Evolutionary conservation across 2,888 invertebrate genomes (phyloP), one percentile per base, ranked within the genome.

Genomic region (Idaea biselata): DNA sequence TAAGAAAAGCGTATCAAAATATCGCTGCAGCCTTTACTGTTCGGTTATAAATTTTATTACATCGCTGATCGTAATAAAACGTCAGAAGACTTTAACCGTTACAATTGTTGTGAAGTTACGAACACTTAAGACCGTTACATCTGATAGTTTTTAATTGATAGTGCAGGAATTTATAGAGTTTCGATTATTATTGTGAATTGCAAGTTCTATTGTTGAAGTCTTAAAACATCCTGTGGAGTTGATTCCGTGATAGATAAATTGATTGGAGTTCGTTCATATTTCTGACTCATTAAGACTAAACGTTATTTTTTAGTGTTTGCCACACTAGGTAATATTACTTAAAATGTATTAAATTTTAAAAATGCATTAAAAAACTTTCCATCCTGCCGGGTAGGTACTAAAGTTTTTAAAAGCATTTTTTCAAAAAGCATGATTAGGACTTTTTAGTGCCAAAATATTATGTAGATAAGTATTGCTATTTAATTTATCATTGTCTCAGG

Each of bases 81-180:
- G 62, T 58, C 63, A 62, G 59, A 71, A 71, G 62, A 67, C 60
- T 73, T 77, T 65, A 75, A 76, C 79, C 75, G 80, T 76, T 79
- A 74, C 58, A 44, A 7, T 44, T 44, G 11, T 44, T 11, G 44
- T 44, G 55, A 60, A 66, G 58, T 66, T 70, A 67, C 68, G 67
- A 68, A 72, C 65, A 71, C 68, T 44, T 44, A 11, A 65, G 62
- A 67, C 72, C 68, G 62, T 67, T 67, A 63, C 65, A 70, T 72
- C 70, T 74, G 72, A 73, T 70, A 70, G 75, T 74, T 81, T 74
- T 78, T 79, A 78, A 79, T 76, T 76, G 73, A 72, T 68, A 68
- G 25, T 25, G 25, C 65, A 63, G 67, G 44, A 69, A 67, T 72
- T 75, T 73, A 80, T 80, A 68, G 72, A 66, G 71, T 73, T 69